Base-by-base conservation (phyloP, 2,113 vertebrate genomes). In the Peucedramus taeniatus region DNA sequence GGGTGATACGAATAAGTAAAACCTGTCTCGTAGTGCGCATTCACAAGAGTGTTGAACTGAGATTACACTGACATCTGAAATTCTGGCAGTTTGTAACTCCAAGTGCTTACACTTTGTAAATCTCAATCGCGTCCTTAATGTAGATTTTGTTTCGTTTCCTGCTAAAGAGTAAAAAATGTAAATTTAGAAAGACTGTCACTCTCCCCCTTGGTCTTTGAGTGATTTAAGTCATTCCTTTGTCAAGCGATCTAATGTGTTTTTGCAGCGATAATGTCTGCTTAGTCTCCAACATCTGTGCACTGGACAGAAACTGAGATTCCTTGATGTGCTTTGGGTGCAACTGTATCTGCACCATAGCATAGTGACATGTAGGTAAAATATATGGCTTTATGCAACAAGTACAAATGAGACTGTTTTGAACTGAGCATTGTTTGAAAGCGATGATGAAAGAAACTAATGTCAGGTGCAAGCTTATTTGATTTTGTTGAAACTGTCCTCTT, bases 61-160 rank as follows among this genome's bases (percentile, higher is more conserved):
- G 96, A 95, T 97, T 96, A 92, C 96, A 97, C 96, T 96, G 96
- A 95, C 96, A 96, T 96, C 92, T 94, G 95, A 95, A 96, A 94
- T 97, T 96, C 93, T 95, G 93, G 90, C 96, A 96, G 95, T 96
- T 96, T 95, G 90, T 95, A 97, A 95, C 96, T 97, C 92, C 83
- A 95, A 97, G 96, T 96, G 96, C 96, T 95, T 97, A 96, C 96
- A 92, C 93, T 97, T 95, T 95, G 95, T 96, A 97, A 96, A 95
- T 96, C 92, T 96, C 91, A 90, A 54, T 95, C 90, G 86, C 92
- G 90, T 94, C 93, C 96, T 94, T 97, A 96, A 96, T 97, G 96
- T 97, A 97, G 95, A 97, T 97, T 96, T 96, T 96, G 92, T 95
- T 96, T 94, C 92, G 5, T 94, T 96, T 93, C 92, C 90, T 94